Conservation (phyloP, 2,797 vertebrate genomes). For the Choloepus didactylus region DNA sequence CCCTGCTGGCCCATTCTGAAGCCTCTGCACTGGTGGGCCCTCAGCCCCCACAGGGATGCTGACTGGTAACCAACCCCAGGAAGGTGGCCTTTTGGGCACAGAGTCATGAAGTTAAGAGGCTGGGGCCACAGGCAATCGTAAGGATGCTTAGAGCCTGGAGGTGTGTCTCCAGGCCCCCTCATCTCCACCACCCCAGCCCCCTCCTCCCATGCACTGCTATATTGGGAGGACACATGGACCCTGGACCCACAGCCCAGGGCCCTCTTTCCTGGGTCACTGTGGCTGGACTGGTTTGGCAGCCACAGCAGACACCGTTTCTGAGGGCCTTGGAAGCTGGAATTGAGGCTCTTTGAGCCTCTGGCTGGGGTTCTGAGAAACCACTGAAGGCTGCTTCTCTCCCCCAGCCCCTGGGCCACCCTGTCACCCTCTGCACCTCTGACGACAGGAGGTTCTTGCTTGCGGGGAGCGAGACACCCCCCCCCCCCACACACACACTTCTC, state of each 20-base stretch:
- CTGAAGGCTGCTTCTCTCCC: neutral
- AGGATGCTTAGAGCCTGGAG: neutral
- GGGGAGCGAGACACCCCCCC: neutral
- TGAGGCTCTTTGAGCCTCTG: neutral
- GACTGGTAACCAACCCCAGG: neutral
- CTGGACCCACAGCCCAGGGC: neutral
- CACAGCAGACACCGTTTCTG: neutral
- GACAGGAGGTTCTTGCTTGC: neutral
- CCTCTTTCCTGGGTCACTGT: neutral
- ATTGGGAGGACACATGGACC: neutral
- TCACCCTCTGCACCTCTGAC: neutral
- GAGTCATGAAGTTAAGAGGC: neutral
- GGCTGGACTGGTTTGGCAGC: neutral
- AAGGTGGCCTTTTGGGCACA: neutral
- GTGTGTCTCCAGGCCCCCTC: neutral
- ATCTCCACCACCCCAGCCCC: neutral
- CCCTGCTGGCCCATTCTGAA: neutral
- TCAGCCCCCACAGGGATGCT: neutral
- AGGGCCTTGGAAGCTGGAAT: neutral
- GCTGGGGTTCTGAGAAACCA: neutral
- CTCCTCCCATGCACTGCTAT: too few relatives aligned
- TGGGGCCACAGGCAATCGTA: neutral
- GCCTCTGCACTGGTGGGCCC: neutral
- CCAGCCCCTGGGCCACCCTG: too few relatives aligned
- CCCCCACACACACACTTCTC: too few relatives aligned